Evolutionary conservation across 2,113 vertebrate genomes (phyloP).

Genomic region (Trochalopteron elliotii): DNA sequence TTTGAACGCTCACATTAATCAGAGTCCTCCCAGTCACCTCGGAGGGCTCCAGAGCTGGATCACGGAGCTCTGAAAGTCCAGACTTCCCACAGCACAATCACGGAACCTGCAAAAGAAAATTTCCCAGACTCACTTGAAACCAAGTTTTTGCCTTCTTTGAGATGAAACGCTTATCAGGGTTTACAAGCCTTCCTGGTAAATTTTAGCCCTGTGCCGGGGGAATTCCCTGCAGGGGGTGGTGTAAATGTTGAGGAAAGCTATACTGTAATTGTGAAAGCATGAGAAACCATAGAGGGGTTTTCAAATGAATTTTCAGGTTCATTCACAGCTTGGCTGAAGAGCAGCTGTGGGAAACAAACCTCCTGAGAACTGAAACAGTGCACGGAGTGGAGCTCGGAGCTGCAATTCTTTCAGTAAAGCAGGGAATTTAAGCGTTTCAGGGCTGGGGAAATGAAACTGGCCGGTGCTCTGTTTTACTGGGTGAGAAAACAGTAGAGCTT

Average conservation of each 20-base stretch:
- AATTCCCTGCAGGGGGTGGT: slow-evolving; percentile 46
- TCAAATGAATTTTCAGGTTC: slow-evolving; percentile 67
- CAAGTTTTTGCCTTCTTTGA: not conserved
- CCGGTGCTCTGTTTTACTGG: not conserved
- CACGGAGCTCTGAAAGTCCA: not conserved
- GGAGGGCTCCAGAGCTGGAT: not conserved
- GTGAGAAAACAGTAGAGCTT: not conserved
- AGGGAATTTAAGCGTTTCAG: not conserved
- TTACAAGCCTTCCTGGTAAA: slow-evolving; percentile 14
- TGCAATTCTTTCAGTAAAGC: not conserved
- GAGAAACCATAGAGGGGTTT: slow-evolving; percentile 60
- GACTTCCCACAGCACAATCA: not conserved
- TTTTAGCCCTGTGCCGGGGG: not conserved
- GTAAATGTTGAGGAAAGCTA: slow-evolving; percentile 25
- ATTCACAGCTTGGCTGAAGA: slow-evolving; percentile 58
- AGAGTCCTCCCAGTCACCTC: not conserved
- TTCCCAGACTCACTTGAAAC: not conserved
- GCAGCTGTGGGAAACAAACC: slow-evolving; percentile 64
- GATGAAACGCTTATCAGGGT: not conserved
- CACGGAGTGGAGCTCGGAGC: not conserved
- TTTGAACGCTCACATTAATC: rapidly evolving
- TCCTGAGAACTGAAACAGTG: slow-evolving; percentile 54
- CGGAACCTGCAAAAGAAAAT: not conserved
- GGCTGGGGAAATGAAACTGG: slow-evolving; percentile 36
- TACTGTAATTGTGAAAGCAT: slow-evolving; percentile 49